These are phyloP conservation scores for Huso huso DNA, from an alignment of 2,797 vertebrate genomes.

Conservation along the genomic window DNA sequence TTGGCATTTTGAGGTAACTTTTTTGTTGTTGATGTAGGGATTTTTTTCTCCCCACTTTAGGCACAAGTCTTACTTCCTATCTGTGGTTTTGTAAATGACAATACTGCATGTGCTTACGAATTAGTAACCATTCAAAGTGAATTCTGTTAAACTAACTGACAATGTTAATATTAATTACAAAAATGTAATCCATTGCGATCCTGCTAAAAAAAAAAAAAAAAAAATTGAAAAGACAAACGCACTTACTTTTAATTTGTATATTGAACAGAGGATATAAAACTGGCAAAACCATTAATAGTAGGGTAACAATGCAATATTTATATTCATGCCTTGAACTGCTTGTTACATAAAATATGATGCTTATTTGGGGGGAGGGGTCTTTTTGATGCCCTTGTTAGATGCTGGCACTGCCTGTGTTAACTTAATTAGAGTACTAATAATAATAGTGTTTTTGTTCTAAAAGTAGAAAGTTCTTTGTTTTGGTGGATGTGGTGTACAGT, in stretches of 20 bases:
- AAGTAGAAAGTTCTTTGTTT: background rate
- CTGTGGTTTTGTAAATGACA: background rate
- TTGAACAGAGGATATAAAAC: background rate
- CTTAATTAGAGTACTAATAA: constrained; percentile 29
- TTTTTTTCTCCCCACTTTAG: background rate
- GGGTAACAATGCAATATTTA: too few relatives aligned
- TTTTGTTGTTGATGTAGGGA: too few relatives aligned
- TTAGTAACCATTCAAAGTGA: background rate
- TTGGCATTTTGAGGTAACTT: background rate
- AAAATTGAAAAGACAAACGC: background rate
- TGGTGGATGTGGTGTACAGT: constrained; percentile 37
- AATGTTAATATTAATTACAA: background rate
- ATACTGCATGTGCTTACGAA: background rate
- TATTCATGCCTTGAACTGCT: background rate
- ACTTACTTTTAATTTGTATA: background rate
- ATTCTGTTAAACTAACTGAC: background rate
- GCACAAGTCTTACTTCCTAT: background rate
- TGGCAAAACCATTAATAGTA: too few relatives aligned
- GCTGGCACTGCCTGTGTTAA: constrained; percentile 40
- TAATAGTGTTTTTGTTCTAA: constrained; percentile 13
- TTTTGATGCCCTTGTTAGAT: constrained; percentile 36
- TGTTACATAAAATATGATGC: background rate
- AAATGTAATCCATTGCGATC: background rate
- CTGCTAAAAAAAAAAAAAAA: background rate
- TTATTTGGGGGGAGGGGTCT: constrained; percentile 17